Evolutionary conservation across 2,113 vertebrate genomes (phyloP).

Genomic region (Fregetta grallaria): DNA sequence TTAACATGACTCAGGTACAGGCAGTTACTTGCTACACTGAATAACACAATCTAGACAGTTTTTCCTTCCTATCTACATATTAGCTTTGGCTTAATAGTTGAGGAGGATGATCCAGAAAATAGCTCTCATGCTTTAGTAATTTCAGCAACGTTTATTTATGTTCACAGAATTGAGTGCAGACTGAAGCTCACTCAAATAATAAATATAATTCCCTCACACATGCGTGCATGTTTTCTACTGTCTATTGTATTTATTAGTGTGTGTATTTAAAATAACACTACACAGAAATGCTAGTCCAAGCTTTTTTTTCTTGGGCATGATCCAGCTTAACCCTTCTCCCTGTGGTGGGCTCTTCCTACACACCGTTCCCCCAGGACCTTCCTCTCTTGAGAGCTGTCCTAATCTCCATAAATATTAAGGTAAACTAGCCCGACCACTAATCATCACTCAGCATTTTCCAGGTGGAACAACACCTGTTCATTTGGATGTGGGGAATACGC

Average conservation of each 20-base stretch:
- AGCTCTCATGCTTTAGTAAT: not conserved
- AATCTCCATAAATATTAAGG: not conserved
- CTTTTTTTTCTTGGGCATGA: not conserved
- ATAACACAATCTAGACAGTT: not conserved
- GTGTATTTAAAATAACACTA: not conserved
- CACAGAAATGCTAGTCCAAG: not conserved
- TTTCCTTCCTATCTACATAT: not conserved
- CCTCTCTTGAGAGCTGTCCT: not conserved
- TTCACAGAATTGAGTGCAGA: not conserved
- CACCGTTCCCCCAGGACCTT: not conserved
- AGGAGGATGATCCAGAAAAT: slow-evolving; percentile 22
- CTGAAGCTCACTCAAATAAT: not conserved
- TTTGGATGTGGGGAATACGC: not conserved
- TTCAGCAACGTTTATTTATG: not conserved
- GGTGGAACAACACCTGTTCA: not conserved
- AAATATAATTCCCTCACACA: not conserved
- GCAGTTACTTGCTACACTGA: not conserved
- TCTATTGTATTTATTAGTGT: not conserved
- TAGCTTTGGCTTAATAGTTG: slow-evolving; percentile 4
- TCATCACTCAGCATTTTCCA: not conserved
- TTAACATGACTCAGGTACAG: not conserved
- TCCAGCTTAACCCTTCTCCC: not conserved
- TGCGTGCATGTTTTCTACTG: not conserved
- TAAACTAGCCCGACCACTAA: not conserved
- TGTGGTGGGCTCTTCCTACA: fast-evolving